phyloP scores from a whole-genome alignment of 1,140 invertebrate genomes.

The Drosophila ogumai region DNA sequence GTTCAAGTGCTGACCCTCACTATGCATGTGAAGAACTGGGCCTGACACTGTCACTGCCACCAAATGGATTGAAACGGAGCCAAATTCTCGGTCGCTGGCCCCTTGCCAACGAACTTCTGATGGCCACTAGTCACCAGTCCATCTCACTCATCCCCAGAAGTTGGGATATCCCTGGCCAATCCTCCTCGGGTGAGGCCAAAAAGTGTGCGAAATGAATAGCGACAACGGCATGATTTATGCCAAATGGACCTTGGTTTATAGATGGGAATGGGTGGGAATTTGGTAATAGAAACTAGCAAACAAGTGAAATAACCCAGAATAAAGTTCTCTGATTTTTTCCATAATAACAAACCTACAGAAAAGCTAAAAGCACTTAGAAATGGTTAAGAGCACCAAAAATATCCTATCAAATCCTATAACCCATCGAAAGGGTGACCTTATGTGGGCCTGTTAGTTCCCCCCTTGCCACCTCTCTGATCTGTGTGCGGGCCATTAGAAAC shows the following conservation, averaged over 20 bases:
- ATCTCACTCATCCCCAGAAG: conserved; percentile 9
- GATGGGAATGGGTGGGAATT: neutral
- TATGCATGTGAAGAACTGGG: conserved; percentile 21
- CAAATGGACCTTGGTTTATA: conserved; percentile 9
- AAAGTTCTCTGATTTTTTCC: neutral
- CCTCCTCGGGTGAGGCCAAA: conserved; percentile 11
- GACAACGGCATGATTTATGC: conserved; percentile 27
- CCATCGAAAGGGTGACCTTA: neutral
- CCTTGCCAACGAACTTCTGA: conserved; percentile 52
- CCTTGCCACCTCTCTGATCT: neutral
- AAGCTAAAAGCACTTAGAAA: neutral
- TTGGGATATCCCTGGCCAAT: conserved; percentile 27
- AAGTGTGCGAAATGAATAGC: conserved; percentile 1
- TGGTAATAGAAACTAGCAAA: neutral
- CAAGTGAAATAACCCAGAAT: neutral
- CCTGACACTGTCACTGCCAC: conserved; percentile 39
- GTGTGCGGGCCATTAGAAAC: conserved; percentile 21
- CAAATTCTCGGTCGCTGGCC: conserved; percentile 51
- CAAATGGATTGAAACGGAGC: conserved; percentile 47
- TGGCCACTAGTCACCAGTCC: conserved; percentile 48
- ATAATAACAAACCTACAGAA: neutral
- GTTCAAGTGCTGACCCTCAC: conserved; percentile 66
- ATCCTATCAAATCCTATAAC: neutral
- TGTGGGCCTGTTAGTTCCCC: neutral
- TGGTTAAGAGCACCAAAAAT: neutral